A percentile compares a stretch with the other conserved stretches of the same genome.
Conservation (phyloP, 1,140 invertebrate species). For the Cydia splendana region DNA sequence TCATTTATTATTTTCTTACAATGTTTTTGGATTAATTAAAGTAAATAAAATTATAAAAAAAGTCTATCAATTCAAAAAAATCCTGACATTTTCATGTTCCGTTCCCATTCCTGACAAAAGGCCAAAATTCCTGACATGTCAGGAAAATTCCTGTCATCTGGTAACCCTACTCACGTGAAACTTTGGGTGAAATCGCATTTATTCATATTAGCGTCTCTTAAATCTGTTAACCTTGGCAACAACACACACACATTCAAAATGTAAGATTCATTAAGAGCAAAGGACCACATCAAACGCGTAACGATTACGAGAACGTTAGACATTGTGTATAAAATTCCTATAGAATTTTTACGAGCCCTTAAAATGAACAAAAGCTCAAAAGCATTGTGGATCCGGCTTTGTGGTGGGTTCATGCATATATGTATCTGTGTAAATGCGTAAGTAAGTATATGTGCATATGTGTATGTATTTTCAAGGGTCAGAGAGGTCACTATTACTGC, state of each 20-base stretch:
- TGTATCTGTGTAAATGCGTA: neutral
- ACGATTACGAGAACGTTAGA: constrained; percentile 18
- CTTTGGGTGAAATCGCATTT: no score
- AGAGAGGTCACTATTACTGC: constrained; percentile 23
- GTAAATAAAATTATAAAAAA: no score
- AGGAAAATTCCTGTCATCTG: no score
- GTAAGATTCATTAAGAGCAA: neutral
- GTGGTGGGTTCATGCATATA: neutral
- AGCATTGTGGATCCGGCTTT: constrained; percentile 19
- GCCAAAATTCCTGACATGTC: no score
- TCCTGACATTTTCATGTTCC: no score
- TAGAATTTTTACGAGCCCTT: constrained; percentile 28
- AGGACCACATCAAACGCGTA: neutral
- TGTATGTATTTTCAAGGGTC: constrained; percentile 22
- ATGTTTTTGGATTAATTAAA: no score
- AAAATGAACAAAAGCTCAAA: constrained; percentile 27
- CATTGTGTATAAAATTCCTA: constrained; percentile 12
- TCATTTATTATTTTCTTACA: no score
- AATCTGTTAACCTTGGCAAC: neutral
- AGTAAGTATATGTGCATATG: neutral
- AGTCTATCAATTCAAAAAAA: no score
- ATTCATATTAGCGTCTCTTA: neutral
- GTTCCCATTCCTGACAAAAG: no score
- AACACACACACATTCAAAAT: neutral
- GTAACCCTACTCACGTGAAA: no score